phyloP scores from a whole-genome alignment of 2,113 vertebrate genomes.

The Aegotheles bennettii region DNA sequence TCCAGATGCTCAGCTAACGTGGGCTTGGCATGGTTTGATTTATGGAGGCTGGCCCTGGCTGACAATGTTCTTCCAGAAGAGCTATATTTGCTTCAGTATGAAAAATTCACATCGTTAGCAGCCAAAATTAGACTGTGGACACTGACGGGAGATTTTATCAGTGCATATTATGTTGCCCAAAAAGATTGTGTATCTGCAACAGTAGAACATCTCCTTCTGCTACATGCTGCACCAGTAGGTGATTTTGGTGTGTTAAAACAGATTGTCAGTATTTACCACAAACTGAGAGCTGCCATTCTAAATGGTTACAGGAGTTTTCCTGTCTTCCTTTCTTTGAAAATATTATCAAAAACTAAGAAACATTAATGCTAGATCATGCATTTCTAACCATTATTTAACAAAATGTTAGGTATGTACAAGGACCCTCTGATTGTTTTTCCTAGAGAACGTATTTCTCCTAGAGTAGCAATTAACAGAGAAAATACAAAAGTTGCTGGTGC shows the following conservation, averaged over 20 bases:
- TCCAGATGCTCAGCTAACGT: constrained; percentile 3
- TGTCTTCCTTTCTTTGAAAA: neutral
- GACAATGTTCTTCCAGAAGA: constrained; percentile 11
- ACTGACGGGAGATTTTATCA: neutral
- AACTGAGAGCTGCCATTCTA: neutral
- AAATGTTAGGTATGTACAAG: neutral
- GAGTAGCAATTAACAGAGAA: neutral
- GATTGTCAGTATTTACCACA: neutral
- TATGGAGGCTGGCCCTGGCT: constrained; percentile 3
- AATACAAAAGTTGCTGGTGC: neutral
- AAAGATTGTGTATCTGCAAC: neutral
- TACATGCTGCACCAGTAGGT: neutral
- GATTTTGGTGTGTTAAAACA: neutral
- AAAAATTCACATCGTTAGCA: constrained; percentile 15
- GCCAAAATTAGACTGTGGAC: constrained; percentile 26
- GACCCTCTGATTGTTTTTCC: neutral
- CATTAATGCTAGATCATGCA: neutral
- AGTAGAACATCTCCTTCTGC: neutral
- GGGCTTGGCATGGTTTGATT: neutral
- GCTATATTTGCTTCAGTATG: neutral
- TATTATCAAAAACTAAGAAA: neutral
- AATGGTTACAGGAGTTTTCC: neutral
- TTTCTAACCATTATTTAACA: neutral
- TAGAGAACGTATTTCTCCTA: neutral
- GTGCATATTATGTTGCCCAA: neutral